Percentiles rank a stretch among this genome's conserved stretches.
Conservation (phyloP, 2,113 vertebrate species). For the Colius striatus region DNA sequence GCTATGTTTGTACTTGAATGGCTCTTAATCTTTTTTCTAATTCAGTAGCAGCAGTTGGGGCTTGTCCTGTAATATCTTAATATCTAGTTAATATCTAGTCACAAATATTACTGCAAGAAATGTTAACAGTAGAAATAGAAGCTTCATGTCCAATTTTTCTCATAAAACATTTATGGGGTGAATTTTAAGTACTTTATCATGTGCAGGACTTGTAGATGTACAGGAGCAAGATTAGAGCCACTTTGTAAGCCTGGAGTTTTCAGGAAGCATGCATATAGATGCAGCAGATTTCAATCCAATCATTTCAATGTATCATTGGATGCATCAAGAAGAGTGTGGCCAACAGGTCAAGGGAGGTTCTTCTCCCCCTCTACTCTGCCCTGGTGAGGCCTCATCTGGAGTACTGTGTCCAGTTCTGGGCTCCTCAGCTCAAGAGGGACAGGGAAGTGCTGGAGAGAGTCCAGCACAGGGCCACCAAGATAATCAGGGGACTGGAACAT, state of each 20-base stretch:
- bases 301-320: too few relatives aligned
- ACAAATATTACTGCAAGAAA: background rate
- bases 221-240: background rate
- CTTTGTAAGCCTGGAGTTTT: background rate
- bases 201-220: background rate
- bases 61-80: background rate
- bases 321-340: too few relatives aligned
- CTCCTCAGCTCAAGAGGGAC: too few relatives aligned
- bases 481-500: too few relatives aligned
- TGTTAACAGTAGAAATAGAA: background rate
- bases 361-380: too few relatives aligned
- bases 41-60: background rate
- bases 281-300: background rate
- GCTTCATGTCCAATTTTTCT: background rate
- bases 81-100: background rate
- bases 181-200: slow-evolving; percentile 20
- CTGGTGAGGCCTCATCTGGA: too few relatives aligned
- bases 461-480: too few relatives aligned
- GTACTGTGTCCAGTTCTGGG: too few relatives aligned
- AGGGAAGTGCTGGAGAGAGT: too few relatives aligned
- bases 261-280: fast-evolving
- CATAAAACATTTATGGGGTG: background rate
- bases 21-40: background rate
- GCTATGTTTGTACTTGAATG: background rate
- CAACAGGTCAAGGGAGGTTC: too few relatives aligned